phyloP scores from a whole-genome alignment of 1,140 invertebrate genomes.

The Ceratosolen solmsi region DNA sequence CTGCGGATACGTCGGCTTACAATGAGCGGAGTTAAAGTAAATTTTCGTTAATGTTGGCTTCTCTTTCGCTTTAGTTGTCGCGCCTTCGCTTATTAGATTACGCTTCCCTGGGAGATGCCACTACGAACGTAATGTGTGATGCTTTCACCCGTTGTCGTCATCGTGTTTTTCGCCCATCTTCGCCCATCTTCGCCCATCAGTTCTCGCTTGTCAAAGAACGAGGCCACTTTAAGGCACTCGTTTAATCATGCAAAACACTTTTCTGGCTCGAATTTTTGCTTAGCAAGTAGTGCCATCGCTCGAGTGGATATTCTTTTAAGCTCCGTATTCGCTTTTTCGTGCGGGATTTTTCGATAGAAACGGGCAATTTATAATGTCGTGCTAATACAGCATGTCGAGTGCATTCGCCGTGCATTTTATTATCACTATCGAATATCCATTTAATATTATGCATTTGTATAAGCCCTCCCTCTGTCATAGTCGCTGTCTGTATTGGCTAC shows the following conservation, averaged over 20 bases:
- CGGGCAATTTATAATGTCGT: too few relatives aligned
- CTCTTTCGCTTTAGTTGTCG: neutral
- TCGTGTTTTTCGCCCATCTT: neutral
- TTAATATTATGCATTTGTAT: too few relatives aligned
- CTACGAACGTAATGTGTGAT: neutral
- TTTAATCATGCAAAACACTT: neutral
- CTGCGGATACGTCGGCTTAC: conserved; percentile 49
- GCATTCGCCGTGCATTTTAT: too few relatives aligned
- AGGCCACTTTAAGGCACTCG: neutral
- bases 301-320: too few relatives aligned
- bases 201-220: neutral
- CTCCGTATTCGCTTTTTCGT: too few relatives aligned
- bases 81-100: conserved; percentile 44
- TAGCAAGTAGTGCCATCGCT: too few relatives aligned
- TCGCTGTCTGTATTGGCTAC: too few relatives aligned
- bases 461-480: too few relatives aligned
- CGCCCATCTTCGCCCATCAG: neutral
- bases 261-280: neutral
- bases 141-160: neutral
- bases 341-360: too few relatives aligned
- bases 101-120: neutral
- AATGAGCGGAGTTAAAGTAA: conserved; percentile 54
- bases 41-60: conserved; percentile 58
- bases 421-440: too few relatives aligned
- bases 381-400: too few relatives aligned